Conservation (phyloP, 2,888 invertebrate species). For the Drosophila macrospina region DNA sequence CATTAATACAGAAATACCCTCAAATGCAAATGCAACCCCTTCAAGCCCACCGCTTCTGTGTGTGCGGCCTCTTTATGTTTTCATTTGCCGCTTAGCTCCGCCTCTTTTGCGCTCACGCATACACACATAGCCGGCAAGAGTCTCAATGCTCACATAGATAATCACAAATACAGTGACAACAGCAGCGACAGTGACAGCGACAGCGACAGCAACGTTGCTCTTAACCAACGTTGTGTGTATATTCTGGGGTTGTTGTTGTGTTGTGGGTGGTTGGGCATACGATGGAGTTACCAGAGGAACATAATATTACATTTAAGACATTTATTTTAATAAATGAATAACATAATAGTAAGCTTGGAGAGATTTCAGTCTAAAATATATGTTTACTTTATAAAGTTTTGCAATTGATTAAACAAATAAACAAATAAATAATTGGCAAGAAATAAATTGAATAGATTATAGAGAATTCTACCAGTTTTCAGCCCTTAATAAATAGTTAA, state of each 20-base stretch:
- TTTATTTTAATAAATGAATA: conserved; percentile 34
- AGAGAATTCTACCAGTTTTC: background rate
- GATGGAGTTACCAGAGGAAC: background rate
- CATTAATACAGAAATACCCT: conserved; percentile 4
- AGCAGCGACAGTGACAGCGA: background rate
- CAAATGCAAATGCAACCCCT: conserved; percentile 52
- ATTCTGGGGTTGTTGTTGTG: conserved; percentile 43
- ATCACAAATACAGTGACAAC: conserved; percentile 59
- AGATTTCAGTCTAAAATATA: conserved; percentile 6
- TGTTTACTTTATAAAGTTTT: background rate
- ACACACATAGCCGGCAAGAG: conserved; percentile 23
- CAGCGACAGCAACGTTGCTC: background rate
- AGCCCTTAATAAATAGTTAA: conserved; percentile 2
- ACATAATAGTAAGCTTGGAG: conserved; percentile 20
- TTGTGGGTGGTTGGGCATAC: conserved; percentile 50
- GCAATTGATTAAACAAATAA: background rate
- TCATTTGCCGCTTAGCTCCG: conserved; percentile 73
- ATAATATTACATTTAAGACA: background rate
- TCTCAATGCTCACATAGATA: conserved; percentile 76
- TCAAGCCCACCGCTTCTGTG: conserved; percentile 5
- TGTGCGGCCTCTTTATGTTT: conserved; percentile 20
- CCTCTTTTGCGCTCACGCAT: conserved; percentile 60
- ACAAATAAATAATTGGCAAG: background rate
- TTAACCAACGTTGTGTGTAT: conserved; percentile 4
- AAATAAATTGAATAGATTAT: background rate